These are phyloP conservation scores for Camarhynchus parvulus DNA, from an alignment of 2,113 vertebrate species.

Conservation along the genomic window DNA sequence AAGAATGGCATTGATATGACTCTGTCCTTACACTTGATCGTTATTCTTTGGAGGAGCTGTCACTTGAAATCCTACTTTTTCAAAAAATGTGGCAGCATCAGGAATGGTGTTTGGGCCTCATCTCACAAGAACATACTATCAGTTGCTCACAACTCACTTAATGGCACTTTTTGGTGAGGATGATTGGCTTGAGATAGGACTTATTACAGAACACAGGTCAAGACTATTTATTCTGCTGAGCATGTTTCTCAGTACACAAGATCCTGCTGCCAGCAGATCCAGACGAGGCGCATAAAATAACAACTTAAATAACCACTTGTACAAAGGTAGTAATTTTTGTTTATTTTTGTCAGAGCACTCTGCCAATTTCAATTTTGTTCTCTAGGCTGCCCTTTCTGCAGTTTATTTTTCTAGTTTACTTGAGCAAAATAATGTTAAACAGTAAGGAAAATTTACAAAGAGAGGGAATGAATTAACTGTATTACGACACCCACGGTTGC, in stretches of 20 bases:
- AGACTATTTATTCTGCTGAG: background rate
- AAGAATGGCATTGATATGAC: constrained; percentile 6
- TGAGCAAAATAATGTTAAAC: background rate
- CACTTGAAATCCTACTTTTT: constrained; percentile 26
- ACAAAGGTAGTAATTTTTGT: background rate
- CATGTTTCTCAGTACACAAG: background rate
- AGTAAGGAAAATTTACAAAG: background rate
- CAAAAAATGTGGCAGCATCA: background rate
- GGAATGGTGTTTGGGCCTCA: background rate
- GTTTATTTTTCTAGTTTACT: background rate
- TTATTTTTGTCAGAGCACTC: background rate
- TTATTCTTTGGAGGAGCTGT: constrained; percentile 29
- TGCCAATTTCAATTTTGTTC: background rate
- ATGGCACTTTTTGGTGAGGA: background rate
- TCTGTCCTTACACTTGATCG: background rate
- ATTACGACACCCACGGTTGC: fast-evolving
- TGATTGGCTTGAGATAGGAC: background rate
- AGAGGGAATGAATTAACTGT: background rate
- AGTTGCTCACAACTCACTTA: background rate
- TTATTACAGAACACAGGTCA: background rate
- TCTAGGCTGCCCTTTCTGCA: background rate
- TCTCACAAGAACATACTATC: background rate
- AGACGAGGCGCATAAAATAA: background rate
- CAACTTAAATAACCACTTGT: background rate
- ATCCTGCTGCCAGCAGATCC: background rate